Evolutionary conservation across 2,113 vertebrate species (phyloP).

Genomic region (Synodontis membranacea): DNA sequence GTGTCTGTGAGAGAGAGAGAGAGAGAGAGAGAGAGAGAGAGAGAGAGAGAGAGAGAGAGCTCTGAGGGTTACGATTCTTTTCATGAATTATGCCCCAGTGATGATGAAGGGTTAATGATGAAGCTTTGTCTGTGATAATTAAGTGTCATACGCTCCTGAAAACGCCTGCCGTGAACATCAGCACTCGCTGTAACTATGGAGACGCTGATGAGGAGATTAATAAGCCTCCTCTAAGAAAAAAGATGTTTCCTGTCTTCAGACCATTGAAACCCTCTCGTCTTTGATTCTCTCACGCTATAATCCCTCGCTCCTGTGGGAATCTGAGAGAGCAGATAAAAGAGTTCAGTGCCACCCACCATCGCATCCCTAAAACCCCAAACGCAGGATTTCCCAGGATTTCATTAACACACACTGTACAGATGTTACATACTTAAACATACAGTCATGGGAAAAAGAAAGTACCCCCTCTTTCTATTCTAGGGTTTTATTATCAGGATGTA

Average conservation of each 20-base stretch:
- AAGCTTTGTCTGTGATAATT: not conserved
- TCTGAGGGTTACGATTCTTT: not conserved
- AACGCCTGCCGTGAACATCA: not conserved
- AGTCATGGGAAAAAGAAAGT: no score
- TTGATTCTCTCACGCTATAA: not conserved
- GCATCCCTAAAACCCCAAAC: not conserved
- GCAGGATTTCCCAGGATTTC: not conserved
- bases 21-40: not conserved
- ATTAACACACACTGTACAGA: not conserved
- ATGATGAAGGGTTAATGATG: constrained; percentile 12
- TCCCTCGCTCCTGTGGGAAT: constrained; percentile 14
- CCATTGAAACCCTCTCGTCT: not conserved
- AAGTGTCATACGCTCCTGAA: not conserved
- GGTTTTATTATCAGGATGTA: no score
- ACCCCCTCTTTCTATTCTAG: no score
- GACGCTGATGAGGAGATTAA: constrained; percentile 1
- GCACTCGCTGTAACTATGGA: not conserved
- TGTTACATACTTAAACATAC: not conserved
- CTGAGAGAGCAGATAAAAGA: not conserved
- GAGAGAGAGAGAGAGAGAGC: not conserved
- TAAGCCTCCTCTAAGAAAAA: constrained; percentile 18
- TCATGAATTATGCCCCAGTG: not conserved
- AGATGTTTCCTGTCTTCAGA: constrained; percentile 1
- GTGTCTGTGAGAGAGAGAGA: not conserved
- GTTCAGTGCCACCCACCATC: not conserved